Percentiles rank a stretch among this genome's conserved stretches.
Evolutionary conservation across 1,140 invertebrate genomes (phyloP).

Genomic region (Drosophila kanapiae): DNA sequence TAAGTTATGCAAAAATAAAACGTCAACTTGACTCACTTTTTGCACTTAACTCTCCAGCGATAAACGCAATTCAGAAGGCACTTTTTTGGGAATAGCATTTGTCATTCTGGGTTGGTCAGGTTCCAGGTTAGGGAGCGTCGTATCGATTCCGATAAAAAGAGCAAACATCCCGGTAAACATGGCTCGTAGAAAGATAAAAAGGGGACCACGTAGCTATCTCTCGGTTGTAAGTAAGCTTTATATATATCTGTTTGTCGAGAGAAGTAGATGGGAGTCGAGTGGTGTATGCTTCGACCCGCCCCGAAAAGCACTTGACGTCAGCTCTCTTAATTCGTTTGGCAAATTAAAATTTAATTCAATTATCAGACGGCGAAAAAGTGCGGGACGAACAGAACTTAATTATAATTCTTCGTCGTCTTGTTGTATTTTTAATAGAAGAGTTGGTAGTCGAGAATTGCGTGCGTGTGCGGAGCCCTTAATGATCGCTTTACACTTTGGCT

Average conservation of each 20-base stretch:
- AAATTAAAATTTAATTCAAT: slow-evolving; percentile 82
- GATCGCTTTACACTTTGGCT: slow-evolving; percentile 59
- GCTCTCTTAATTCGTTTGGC: slow-evolving; percentile 61
- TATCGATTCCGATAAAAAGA: slow-evolving; percentile 43
- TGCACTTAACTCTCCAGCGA: not conserved
- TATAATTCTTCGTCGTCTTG: slow-evolving; percentile 20
- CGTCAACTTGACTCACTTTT: slow-evolving; percentile 3
- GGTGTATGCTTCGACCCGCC: slow-evolving; percentile 33
- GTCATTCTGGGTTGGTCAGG: slow-evolving; percentile 47
- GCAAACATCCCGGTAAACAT: slow-evolving; percentile 66
- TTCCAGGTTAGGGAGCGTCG: slow-evolving; percentile 1
- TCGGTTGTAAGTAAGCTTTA: not conserved
- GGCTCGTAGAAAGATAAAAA: slow-evolving; percentile 43
- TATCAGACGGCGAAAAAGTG: slow-evolving; percentile 36
- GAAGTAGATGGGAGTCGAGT: not conserved
- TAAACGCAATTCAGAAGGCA: not conserved
- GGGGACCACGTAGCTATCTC: slow-evolving; percentile 1
- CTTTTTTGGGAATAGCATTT: slow-evolving; percentile 15
- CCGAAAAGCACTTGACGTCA: slow-evolving; percentile 31
- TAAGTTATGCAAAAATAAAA: no score
- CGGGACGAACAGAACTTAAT: slow-evolving; percentile 41
- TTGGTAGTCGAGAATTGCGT: not conserved
- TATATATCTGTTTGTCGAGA: not conserved
- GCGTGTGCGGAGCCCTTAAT: slow-evolving; percentile 48
- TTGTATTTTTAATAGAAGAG: not conserved